phyloP scores from a whole-genome alignment of 2,888 invertebrate species.

The Ophraella communa region DNA sequence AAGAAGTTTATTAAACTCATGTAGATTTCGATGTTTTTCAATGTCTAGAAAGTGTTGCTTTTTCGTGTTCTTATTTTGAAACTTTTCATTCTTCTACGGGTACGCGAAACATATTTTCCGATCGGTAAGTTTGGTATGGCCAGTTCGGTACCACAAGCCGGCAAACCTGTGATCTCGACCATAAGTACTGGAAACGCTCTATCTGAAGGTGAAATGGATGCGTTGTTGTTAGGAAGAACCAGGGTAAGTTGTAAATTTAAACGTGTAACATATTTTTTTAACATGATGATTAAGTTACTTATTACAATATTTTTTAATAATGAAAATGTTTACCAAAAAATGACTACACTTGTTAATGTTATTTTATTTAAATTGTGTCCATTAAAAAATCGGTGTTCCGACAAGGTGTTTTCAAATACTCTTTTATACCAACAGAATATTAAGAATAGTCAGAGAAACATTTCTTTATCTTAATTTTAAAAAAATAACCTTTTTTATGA shows the following conservation, averaged over 20 bases:
- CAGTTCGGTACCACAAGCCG: conserved; percentile 57
- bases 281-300: no score
- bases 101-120: conserved; percentile 16
- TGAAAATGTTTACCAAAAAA: no score
- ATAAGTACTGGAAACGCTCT: conserved; percentile 59
- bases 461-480: no score
- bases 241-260: conserved; percentile 76
- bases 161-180: conserved; percentile 67
- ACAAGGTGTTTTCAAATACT: no score
- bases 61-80: conserved; percentile 6
- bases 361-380: no score
- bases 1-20: conserved; percentile 3
- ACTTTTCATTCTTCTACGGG: conserved; percentile 13
- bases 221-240: conserved; percentile 76
- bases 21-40: conserved; percentile 15
- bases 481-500: no score
- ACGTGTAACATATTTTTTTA: no score
- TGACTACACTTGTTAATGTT: no score
- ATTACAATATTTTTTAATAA: no score
- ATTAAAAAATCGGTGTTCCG: no score
- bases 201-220: conserved; percentile 82
- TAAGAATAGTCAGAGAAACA: no score
- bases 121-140: conserved; percentile 44
- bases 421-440: no score
- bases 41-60: conserved; percentile 15